These are phyloP conservation scores for Priocnemis perturbator DNA, from an alignment of 2,888 invertebrate species.

Conservation along the genomic window DNA sequence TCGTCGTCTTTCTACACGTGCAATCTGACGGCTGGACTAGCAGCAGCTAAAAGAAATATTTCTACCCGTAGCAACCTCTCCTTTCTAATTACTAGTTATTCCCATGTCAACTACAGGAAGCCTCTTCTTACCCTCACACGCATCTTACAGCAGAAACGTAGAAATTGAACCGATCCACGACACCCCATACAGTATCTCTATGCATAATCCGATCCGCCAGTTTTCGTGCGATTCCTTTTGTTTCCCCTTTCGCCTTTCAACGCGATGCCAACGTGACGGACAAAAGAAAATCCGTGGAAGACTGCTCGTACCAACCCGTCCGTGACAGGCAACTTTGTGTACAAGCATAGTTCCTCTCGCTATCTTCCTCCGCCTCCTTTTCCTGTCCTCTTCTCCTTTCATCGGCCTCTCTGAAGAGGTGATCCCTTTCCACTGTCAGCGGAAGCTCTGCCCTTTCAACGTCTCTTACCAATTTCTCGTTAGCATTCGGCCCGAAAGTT, in stretches of 20 bases:
- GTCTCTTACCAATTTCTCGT: no score
- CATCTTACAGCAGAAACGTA: no score
- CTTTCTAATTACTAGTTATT: no score
- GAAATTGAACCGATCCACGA: conserved; percentile 4
- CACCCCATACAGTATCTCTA: background rate
- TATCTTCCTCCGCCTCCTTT: no score
- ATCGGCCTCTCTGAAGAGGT: background rate
- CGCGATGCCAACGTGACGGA: background rate
- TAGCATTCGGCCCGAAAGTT: no score
- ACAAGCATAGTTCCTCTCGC: background rate
- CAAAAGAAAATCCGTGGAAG: conserved; percentile 1
- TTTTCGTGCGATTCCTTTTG: background rate
- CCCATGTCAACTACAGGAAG: no score
- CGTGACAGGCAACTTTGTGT: conserved; percentile 14
- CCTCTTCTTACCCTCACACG: no score
- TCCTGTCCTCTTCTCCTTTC: background rate
- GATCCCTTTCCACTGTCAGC: background rate
- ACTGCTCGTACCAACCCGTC: conserved; percentile 3
- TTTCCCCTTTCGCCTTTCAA: background rate
- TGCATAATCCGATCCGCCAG: conserved; percentile 6
- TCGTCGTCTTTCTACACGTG: no score
- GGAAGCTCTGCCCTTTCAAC: no score
- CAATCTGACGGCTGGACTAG: no score
- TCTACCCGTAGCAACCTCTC: no score
- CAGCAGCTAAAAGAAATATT: no score